phyloP scores from a whole-genome alignment of 2,888 invertebrate genomes.

The Chrysolina americana region DNA sequence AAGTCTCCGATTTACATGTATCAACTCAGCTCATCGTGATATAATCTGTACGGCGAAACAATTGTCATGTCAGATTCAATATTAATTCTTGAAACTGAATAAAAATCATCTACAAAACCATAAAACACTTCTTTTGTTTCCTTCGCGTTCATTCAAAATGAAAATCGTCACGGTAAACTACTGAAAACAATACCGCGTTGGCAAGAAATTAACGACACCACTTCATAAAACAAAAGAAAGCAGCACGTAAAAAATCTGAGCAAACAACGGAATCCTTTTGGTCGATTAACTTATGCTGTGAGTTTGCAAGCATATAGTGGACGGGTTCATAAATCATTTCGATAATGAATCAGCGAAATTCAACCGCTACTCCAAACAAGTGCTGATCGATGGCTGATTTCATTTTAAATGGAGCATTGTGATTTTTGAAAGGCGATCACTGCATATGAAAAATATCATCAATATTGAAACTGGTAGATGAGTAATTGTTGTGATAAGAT shows the following conservation, averaged over 20 bases:
- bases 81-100: too few relatives aligned
- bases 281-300: slow-evolving; percentile 63
- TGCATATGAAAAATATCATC: slow-evolving; percentile 48
- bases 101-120: too few relatives aligned
- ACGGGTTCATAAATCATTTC: slow-evolving; percentile 61
- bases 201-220: slow-evolving; percentile 1
- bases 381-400: slow-evolving; percentile 48
- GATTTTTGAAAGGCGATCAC: slow-evolving; percentile 56
- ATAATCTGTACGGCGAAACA: too few relatives aligned
- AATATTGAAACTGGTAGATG: slow-evolving; percentile 31
- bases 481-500: too few relatives aligned
- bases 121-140: background rate
- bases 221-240: slow-evolving; percentile 35
- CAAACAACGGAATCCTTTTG: slow-evolving; percentile 56
- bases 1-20: too few relatives aligned
- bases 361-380: slow-evolving; percentile 42
- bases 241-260: slow-evolving; percentile 23
- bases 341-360: slow-evolving; percentile 64
- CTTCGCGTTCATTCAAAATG: background rate
- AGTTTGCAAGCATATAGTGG: slow-evolving; percentile 60
- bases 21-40: too few relatives aligned
- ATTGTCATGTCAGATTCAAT: too few relatives aligned
- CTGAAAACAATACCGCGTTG: background rate
- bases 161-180: background rate
- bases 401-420: slow-evolving; percentile 45